Conservation (phyloP, 2,797 vertebrate species). For the Sciaenops ocellatus region DNA sequence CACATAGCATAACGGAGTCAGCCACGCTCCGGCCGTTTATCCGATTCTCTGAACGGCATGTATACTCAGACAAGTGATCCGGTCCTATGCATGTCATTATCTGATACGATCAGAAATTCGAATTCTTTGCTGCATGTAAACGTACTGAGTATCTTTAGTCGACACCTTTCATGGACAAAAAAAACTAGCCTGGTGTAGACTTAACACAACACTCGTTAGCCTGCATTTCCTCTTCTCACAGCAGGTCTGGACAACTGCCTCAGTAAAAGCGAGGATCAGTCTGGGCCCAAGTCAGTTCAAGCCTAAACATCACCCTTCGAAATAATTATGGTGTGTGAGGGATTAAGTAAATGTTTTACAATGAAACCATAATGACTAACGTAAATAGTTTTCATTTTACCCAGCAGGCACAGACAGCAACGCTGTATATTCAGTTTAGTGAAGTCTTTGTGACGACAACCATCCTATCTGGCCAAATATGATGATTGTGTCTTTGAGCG, state of each 20-base stretch:
- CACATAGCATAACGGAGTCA: too few relatives aligned
- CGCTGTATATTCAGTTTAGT: neutral
- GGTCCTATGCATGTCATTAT: too few relatives aligned
- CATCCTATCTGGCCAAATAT: neutral
- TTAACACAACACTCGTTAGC: conserved; percentile 13
- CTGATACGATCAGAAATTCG: too few relatives aligned
- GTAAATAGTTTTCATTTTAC: conserved; percentile 8
- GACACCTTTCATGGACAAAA: conserved; percentile 25
- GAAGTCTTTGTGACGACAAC: neutral
- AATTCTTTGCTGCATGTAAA: too few relatives aligned
- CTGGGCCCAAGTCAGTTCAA: conserved; percentile 23
- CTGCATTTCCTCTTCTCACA: conserved; percentile 28
- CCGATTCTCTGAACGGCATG: too few relatives aligned
- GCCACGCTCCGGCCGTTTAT: too few relatives aligned
- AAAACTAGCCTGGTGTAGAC: neutral
- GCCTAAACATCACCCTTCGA: conserved; percentile 34
- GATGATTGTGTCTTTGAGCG: conserved; percentile 10
- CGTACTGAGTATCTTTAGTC: conserved; percentile 1
- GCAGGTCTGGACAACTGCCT: conserved; percentile 53
- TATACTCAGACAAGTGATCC: too few relatives aligned
- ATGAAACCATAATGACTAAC: conserved; percentile 12
- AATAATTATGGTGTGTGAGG: conserved; percentile 14
- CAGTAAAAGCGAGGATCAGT: conserved; percentile 28
- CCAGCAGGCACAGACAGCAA: neutral
- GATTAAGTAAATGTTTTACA: conserved; percentile 38